Evolutionary conservation across 2,888 invertebrate genomes (phyloP).

Genomic region (Drosophila cyrtoloma): DNA sequence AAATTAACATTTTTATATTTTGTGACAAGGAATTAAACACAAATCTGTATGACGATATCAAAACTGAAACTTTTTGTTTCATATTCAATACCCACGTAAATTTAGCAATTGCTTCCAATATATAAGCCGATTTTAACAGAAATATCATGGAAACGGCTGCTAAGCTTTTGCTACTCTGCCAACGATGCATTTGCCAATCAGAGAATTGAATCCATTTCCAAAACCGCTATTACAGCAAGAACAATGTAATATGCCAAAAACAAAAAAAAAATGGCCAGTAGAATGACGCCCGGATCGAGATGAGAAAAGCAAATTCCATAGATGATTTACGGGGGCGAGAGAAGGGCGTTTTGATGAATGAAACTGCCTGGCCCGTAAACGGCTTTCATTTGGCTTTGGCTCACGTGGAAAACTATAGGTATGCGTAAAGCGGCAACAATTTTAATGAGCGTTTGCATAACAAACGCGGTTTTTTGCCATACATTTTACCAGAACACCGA

Average conservation of each 20-base stretch:
- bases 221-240: slow-evolving; percentile 5
- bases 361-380: slow-evolving; percentile 9
- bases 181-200: not conserved
- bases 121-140: slow-evolving; percentile 13
- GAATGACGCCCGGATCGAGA: slow-evolving; percentile 5
- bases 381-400: slow-evolving; percentile 41
- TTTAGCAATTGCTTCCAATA: not conserved
- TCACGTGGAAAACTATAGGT: slow-evolving; percentile 56
- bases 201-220: not conserved
- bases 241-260: slow-evolving; percentile 10
- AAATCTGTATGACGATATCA: not conserved
- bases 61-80: not conserved
- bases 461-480: slow-evolving; percentile 69
- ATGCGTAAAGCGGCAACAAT: slow-evolving; percentile 64
- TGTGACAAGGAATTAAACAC: not conserved
- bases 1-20: not conserved
- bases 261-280: not conserved
- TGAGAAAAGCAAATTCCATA: slow-evolving; percentile 18
- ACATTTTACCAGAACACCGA: slow-evolving; percentile 19
- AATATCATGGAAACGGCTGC: not conserved
- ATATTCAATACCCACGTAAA: not conserved
- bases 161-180: not conserved
- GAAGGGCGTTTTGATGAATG: slow-evolving; percentile 7
- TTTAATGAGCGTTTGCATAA: slow-evolving; percentile 79
- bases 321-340: not conserved